Base-by-base conservation (phyloP, 2,888 invertebrate species). In the Polydrusus cervinus region DNA sequence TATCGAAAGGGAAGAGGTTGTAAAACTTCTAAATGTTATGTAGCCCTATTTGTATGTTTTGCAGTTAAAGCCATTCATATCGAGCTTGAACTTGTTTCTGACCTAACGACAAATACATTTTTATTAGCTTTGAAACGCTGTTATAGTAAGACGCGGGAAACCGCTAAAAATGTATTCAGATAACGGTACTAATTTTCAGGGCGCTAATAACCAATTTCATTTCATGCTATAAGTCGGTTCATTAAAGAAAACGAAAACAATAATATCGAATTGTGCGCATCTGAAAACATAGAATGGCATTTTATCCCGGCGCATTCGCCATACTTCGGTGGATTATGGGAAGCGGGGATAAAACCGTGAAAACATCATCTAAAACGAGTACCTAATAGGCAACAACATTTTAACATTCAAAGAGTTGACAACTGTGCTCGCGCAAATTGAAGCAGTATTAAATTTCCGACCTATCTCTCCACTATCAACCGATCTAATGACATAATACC, bases 341-440 rank as follows among this genome's bases (percentile, higher is more conserved):
- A 83, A 67, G 75, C 81, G 0, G 80, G 75, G 6, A 79, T 83
- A 3, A 81, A 81, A 66, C 76, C 76, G 1, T 73, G 78, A 8
- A 84, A 84, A 55, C 65, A 66, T 62, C 82, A 82, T 71, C 43
- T 83, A 8, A 79, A 80, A 38, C 70, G 81, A 13, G 66, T n/a
- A n/a, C n/a, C n/a, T 81, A 1, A 53, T 81, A 16, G 78, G 81
- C 0, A 76, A 78, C 49, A 18, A 51, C 5, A 64, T 66, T n/a
- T 65, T 83, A 14, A 81, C 78, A 0, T 81, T 77, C 45, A 82
- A 84, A 64, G 79, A 84, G 16, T 74, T 83, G 43, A 43, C 71
- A 7, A 84, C 81, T 3, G 34, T 80, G 7, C 30, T n/a, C n/a
- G n/a, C n/a, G n/a, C n/a, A n/a, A n/a, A n/a, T n/a, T n/a, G n/a